Conservation (phyloP, 2,888 invertebrate species). For the Noctua janthina region DNA sequence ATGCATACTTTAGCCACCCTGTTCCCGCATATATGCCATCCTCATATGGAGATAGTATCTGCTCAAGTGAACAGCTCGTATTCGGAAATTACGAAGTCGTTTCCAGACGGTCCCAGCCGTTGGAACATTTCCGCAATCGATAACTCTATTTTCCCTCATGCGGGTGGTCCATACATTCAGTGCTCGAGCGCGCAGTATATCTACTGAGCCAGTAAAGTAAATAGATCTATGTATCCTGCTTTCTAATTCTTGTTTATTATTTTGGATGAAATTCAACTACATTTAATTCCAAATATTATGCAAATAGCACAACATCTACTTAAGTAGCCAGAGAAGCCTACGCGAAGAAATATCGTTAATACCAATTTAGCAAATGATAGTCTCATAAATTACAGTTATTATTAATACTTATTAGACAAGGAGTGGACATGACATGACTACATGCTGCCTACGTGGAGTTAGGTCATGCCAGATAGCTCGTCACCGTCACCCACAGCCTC, state of each 20-base stretch:
- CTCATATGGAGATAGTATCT: slow-evolving; percentile 29
- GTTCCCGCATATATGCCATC: slow-evolving; percentile 18
- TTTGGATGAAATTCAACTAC: background rate
- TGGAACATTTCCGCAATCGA: slow-evolving; percentile 58
- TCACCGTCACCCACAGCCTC: slow-evolving; percentile 61
- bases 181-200: background rate
- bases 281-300: slow-evolving; percentile 21
- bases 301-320: slow-evolving; percentile 12
- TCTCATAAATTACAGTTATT: slow-evolving; percentile 54
- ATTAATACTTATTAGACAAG: slow-evolving; percentile 54
- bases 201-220: slow-evolving; percentile 1
- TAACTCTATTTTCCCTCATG: slow-evolving; percentile 44
- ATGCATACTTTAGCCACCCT: slow-evolving; percentile 33
- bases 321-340: slow-evolving; percentile 44
- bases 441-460: slow-evolving; percentile 64
- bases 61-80: slow-evolving; percentile 14
- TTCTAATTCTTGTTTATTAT: background rate
- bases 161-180: slow-evolving; percentile 29
- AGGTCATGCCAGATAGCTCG: slow-evolving; percentile 61
- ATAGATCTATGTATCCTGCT: background rate
- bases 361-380: slow-evolving; percentile 51
- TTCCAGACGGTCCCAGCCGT: slow-evolving; percentile 30
- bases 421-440: slow-evolving; percentile 61
- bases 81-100: slow-evolving; percentile 39
- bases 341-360: slow-evolving; percentile 59